Base-by-base conservation (phyloP, 2,888 invertebrate species). In the Erpobdella octoculata region DNA sequence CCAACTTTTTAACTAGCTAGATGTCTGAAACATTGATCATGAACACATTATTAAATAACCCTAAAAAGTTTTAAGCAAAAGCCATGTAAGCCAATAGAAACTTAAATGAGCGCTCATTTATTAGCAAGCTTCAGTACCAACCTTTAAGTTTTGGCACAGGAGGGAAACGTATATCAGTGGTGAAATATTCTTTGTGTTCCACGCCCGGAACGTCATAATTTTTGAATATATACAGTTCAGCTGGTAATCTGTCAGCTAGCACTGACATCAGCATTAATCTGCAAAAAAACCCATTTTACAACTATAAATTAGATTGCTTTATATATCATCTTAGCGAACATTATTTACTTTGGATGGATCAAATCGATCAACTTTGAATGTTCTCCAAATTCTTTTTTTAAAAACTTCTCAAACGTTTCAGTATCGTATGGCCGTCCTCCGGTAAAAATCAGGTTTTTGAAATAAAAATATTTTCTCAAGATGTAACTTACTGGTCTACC, bases 401-500 rank as follows among this genome's bases (percentile, higher is more conserved):
- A 85, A 74, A 96, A 89, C 33, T 85, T 87, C 82, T 98, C 97
- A 77, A 98, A 85, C 0, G 88, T 86, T 70, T 91, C 91, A 38
- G 92, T 90, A 18, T 89, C 87, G 81, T 98, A 98, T 0, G 98
- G 98, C 73, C 96, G 86, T 74, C 87, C 80, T n/a, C 82, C 82
- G n/a, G 90, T 88, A 80, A 98, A 98, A 0, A 94, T 92, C 71
- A 89, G 87, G 78, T 97, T 93, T 82, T 98, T 98, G 85, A 98
- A 88, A 64, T 91, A 88, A 78, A 98, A 90, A 84, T 98, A 98
- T 28, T 97, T 84, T 71, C 90, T 89, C 81, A 93, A 90, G 78
- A 92, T 90, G 79, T 96, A 93, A 9, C 89, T 87, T 33, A 84
- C 73, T 8, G 80, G 77, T 74, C 80, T 80, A 62, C 83, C 83